Conservation (phyloP, 2,113 vertebrate genomes). For the Alligator mississippiensis region DNA sequence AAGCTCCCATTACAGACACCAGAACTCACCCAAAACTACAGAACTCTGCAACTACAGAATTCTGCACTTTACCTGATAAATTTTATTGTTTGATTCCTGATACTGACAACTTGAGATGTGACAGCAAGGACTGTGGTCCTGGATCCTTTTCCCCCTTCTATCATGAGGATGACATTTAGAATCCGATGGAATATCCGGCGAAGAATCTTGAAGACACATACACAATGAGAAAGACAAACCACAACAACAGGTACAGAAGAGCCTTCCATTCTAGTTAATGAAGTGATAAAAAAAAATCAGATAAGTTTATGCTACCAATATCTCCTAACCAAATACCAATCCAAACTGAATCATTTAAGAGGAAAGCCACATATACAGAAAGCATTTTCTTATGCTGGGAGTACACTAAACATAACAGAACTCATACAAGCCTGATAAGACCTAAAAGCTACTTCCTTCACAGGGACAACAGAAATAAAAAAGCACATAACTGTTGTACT, state of each 20-base stretch:
- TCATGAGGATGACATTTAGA: constrained; percentile 89
- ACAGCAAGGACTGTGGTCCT: constrained; percentile 60
- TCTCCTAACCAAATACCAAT: background rate
- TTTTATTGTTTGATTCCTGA: constrained; percentile 83
- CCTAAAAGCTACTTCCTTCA: background rate
- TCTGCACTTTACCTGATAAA: constrained; percentile 88
- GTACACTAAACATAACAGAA: background rate
- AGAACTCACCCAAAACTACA: constrained; percentile 54
- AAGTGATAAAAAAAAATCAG: background rate
- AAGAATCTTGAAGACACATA: constrained; percentile 78
- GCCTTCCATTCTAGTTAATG: background rate
- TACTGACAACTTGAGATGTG: constrained; percentile 68
- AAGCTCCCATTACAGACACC: constrained; percentile 22
- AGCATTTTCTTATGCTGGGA: background rate
- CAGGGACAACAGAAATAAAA: background rate
- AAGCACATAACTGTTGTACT: background rate
- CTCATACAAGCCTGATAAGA: background rate
- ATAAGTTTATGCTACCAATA: background rate
- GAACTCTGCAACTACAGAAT: constrained; percentile 10
- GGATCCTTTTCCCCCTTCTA: constrained; percentile 66
- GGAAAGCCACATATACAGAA: background rate
- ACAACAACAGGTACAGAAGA: background rate
- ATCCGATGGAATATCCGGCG: constrained; percentile 82
- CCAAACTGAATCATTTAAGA: background rate
- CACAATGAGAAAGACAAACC: background rate